Evolutionary conservation across 2,888 invertebrate genomes (phyloP).

Genomic region (Eupithecia vulgata): DNA sequence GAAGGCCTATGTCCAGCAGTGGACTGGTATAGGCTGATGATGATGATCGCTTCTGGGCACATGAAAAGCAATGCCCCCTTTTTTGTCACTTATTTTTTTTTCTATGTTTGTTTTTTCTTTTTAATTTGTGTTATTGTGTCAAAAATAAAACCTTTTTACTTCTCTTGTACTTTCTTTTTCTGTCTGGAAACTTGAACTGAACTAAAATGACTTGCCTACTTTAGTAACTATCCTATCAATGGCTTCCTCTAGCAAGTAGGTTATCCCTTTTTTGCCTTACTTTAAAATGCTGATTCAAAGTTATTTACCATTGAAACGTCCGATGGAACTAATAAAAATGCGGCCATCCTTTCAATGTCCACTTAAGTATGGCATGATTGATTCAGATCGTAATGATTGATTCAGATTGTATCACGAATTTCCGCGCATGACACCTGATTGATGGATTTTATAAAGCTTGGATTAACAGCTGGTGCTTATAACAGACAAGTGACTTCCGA

Average conservation of each 20-base stretch:
- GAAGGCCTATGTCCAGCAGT: too few species aligned
- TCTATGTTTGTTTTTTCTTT: too few species aligned
- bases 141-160: too few species aligned
- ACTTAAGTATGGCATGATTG: conserved; percentile 30
- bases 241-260: background rate
- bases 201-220: too few species aligned
- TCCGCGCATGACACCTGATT: conserved; percentile 47
- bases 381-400: conserved; percentile 33
- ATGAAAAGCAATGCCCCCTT: too few species aligned
- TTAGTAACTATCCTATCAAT: background rate
- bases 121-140: too few species aligned
- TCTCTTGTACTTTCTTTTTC: too few species aligned
- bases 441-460: conserved; percentile 36
- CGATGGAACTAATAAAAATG: conserved; percentile 33
- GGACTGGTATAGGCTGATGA: too few species aligned
- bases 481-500: too few species aligned
- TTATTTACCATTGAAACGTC: conserved; percentile 32
- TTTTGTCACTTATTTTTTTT: too few species aligned
- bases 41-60: too few species aligned
- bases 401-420: conserved; percentile 37
- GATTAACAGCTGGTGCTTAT: background rate
- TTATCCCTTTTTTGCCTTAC: background rate
- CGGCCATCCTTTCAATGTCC: conserved; percentile 28
- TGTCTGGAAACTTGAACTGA: too few species aligned
- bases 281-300: background rate